phyloP scores from a whole-genome alignment of 2,113 vertebrate genomes.

The Ciconia boyciana region DNA sequence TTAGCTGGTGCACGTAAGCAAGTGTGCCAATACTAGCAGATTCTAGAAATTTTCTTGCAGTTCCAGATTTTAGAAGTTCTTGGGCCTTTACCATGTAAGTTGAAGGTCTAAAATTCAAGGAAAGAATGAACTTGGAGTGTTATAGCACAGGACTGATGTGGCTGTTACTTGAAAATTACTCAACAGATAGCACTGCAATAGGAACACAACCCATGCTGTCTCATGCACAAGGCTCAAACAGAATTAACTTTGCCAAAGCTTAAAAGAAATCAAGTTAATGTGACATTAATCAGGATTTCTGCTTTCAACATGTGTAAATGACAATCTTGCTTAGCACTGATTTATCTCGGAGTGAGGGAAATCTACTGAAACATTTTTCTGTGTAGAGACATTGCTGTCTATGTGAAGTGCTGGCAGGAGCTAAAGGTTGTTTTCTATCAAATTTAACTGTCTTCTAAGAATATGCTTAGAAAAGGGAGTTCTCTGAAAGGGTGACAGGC shows the following conservation, averaged over 20 bases:
- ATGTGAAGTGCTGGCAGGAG: background rate
- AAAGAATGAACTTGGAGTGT: rapidly evolving
- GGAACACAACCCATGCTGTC: background rate
- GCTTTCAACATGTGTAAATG: background rate
- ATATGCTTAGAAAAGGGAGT: background rate
- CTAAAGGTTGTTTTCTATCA: background rate
- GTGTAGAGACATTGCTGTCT: rapidly evolving
- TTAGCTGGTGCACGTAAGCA: background rate
- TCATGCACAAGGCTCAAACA: background rate
- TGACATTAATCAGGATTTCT: background rate
- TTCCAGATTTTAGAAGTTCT: background rate
- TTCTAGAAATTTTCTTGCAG: background rate
- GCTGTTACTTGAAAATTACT: background rate
- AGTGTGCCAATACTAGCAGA: background rate
- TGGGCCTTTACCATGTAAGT: rapidly evolving
- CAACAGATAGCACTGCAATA: background rate
- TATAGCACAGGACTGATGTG: background rate
- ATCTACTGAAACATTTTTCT: background rate
- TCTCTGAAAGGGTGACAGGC: background rate
- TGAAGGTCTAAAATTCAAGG: background rate
- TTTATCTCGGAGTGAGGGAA: background rate
- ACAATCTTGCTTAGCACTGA: background rate
- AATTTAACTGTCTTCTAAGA: background rate
- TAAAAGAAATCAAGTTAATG: background rate
- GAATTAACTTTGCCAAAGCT: background rate